phyloP scores from a whole-genome alignment of 2,888 invertebrate genomes.

The Aporophyla lueneburgensis region DNA sequence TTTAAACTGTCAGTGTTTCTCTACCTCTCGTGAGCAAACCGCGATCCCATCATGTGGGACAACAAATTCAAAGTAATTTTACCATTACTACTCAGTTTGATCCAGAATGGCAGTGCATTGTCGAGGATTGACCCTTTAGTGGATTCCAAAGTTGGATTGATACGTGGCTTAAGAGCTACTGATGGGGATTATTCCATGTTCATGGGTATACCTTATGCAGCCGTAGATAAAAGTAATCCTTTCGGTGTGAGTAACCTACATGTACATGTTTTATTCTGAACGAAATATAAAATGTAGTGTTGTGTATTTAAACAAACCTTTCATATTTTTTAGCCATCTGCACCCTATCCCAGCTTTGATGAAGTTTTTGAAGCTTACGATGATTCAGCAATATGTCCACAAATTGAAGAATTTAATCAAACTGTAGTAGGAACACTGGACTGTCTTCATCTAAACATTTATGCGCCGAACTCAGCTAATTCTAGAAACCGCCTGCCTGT shows the following conservation, averaged over 20 bases:
- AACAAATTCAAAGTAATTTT: conserved; percentile 41
- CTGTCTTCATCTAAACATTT: conserved; percentile 78
- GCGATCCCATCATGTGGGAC: conserved; percentile 51
- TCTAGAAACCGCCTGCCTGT: conserved; percentile 74
- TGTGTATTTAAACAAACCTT: not conserved
- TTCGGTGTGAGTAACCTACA: conserved; percentile 77
- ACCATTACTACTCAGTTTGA: conserved; percentile 46
- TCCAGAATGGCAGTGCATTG: conserved; percentile 56
- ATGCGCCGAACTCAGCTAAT: conserved; percentile 75
- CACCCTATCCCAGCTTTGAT: conserved; percentile 72
- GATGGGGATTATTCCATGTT: conserved; percentile 80
- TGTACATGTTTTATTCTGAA: not conserved
- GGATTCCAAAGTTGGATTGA: conserved; percentile 73
- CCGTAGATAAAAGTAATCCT: conserved; percentile 74
- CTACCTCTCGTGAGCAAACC: conserved; percentile 3
- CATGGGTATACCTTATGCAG: conserved; percentile 81
- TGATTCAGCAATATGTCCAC: conserved; percentile 78
- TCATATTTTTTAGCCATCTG: conserved; percentile 71
- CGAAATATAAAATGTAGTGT: too few relatives aligned
- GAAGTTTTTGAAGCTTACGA: conserved; percentile 77
- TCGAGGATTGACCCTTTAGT: conserved; percentile 76
- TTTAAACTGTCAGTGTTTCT: not conserved
- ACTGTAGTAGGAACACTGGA: conserved; percentile 73
- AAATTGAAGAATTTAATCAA: conserved; percentile 70
- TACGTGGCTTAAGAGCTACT: conserved; percentile 75